These are phyloP conservation scores for Chiloscyllium plagiosum DNA, from an alignment of 2,113 vertebrate species.

Conservation along the genomic window DNA sequence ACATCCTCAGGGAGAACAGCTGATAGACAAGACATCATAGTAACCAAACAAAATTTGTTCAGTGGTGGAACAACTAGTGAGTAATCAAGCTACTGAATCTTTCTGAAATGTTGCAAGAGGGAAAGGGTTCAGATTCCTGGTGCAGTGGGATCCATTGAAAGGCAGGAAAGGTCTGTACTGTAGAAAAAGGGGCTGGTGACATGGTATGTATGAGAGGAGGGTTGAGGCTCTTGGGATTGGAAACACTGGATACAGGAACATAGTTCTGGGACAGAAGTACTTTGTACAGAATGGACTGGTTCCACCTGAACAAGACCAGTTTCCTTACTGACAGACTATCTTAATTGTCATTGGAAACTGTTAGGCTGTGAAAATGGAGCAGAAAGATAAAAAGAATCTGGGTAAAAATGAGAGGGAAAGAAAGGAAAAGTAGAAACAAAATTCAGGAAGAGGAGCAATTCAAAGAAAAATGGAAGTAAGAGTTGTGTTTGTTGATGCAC, in stretches of 20 bases:
- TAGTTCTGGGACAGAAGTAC: neutral
- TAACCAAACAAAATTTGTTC: neutral
- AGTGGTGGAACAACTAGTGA: neutral
- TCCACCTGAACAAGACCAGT: neutral
- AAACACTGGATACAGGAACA: neutral
- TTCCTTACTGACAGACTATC: neutral
- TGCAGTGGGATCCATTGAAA: neutral
- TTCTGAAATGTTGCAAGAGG: neutral
- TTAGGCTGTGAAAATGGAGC: neutral
- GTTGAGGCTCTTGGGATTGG: neutral
- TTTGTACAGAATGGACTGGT: neutral
- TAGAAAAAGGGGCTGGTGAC: neutral
- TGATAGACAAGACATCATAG: slow-evolving; percentile 37
- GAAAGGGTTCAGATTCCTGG: neutral
- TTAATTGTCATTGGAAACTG: too few species aligned
- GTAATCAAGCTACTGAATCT: neutral
- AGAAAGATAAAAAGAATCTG: neutral
- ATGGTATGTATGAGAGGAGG: neutral
- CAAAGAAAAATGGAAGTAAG: neutral
- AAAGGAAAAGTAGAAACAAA: neutral
- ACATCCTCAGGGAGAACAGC: slow-evolving; percentile 76
- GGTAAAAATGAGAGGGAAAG: neutral
- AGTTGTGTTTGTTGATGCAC: neutral
- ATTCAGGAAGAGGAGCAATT: neutral
- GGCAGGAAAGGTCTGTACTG: neutral